Evolutionary conservation across 2,797 vertebrate genomes (phyloP).

Genomic region (Rhinichthys osculus): DNA sequence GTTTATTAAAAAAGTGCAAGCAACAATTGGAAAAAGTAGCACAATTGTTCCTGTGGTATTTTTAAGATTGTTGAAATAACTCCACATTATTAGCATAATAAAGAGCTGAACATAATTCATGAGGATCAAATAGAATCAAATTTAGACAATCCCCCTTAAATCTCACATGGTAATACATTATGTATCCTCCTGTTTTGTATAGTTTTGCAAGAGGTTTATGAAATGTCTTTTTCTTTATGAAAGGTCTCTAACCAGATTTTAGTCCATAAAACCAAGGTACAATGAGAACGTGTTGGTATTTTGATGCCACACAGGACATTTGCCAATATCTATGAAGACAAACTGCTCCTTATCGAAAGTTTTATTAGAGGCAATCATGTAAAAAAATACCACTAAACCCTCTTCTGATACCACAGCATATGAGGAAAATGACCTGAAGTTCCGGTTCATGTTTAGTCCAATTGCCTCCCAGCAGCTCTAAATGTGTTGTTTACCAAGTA

Average conservation of each 20-base stretch:
- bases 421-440: slow-evolving; percentile 46
- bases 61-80: not conserved
- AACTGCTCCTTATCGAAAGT: slow-evolving; percentile 9
- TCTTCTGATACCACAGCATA: slow-evolving; percentile 12
- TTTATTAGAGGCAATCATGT: slow-evolving; percentile 46
- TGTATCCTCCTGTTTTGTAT: not conserved
- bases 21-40: not conserved
- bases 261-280: slow-evolving; percentile 3
- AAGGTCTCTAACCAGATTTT: slow-evolving; percentile 11
- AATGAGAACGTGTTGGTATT: slow-evolving; percentile 5
- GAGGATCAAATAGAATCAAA: not conserved
- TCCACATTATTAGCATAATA: not conserved
- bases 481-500: slow-evolving; percentile 56
- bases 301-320: not conserved
- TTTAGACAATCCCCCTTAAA: not conserved
- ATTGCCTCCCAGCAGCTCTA: slow-evolving; percentile 48
- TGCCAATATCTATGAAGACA: slow-evolving; percentile 9
- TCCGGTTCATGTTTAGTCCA: slow-evolving; percentile 44
- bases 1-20: not conserved
- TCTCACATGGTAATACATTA: not conserved
- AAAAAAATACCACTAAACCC: slow-evolving; percentile 41
- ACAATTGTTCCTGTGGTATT: not conserved
- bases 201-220: not conserved
- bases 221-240: slow-evolving; percentile 6
- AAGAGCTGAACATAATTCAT: slow-evolving; percentile 5